phyloP scores from a whole-genome alignment of 2,797 vertebrate genomes.

The Petrocephalus schoutedeni region DNA sequence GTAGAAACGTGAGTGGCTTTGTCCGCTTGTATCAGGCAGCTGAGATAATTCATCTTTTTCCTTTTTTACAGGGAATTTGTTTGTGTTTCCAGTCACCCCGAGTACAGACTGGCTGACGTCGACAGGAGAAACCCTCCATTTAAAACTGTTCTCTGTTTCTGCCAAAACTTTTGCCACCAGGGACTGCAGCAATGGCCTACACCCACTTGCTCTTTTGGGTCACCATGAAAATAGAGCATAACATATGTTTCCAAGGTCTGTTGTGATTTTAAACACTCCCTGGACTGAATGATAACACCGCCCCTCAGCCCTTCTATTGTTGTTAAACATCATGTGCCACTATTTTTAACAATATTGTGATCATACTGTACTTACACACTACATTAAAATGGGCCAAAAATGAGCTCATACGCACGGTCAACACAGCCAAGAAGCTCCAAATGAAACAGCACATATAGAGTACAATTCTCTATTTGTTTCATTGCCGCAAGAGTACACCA shows the following conservation, averaged over 20 bases:
- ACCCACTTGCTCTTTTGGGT: slow-evolving; percentile 34
- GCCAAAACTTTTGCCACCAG: slow-evolving; percentile 26
- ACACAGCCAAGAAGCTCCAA: neutral
- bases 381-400: neutral
- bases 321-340: slow-evolving; percentile 4
- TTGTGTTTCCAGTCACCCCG: slow-evolving; percentile 25
- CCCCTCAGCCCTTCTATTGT: neutral
- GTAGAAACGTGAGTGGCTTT: slow-evolving; percentile 32
- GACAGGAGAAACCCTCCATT: slow-evolving; percentile 24
- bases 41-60: slow-evolving; percentile 27
- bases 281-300: neutral
- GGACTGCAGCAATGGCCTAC: slow-evolving; percentile 21
- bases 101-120: slow-evolving; percentile 21
- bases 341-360: neutral
- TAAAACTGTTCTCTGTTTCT: slow-evolving; percentile 24
- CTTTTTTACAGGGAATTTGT: neutral
- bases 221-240: slow-evolving; percentile 32
- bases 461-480: neutral
- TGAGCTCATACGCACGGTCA: neutral
- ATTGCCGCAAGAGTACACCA: neutral
- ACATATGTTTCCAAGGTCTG: slow-evolving; percentile 23
- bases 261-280: neutral
- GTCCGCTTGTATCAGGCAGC: slow-evolving; percentile 45
- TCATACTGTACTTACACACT: neutral
- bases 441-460: neutral